Evolutionary conservation across 2,888 invertebrate species (phyloP).

Genomic region (Cephus runcator): DNA sequence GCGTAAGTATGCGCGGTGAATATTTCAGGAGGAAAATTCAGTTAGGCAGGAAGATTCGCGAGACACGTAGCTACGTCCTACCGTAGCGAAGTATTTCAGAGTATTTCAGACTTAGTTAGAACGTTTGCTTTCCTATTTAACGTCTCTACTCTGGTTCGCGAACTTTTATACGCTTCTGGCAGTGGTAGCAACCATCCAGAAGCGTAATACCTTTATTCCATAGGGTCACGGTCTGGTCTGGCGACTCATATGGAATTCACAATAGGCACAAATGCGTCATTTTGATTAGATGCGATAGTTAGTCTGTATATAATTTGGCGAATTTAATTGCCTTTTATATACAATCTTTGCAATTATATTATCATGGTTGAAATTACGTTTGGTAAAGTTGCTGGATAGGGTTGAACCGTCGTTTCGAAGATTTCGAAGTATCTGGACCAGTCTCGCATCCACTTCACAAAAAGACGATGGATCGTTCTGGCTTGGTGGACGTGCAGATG

Average conservation of each 20-base stretch:
- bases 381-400: not conserved
- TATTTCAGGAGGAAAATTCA: conserved; percentile 62
- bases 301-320: not conserved
- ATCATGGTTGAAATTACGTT: not conserved
- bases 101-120: conserved; percentile 59
- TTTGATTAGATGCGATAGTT: not conserved
- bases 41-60: conserved; percentile 59
- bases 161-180: conserved; percentile 12
- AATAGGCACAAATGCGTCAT: not conserved
- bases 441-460: not conserved
- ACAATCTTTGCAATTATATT: not conserved
- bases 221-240: not conserved
- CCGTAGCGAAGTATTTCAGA: conserved; percentile 41
- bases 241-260: not conserved
- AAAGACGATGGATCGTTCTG: not conserved
- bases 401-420: not conserved
- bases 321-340: not conserved
- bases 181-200: not conserved
- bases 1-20: conserved; percentile 58
- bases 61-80: conserved; percentile 50
- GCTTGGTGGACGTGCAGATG: not conserved
- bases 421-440: not conserved
- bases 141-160: conserved; percentile 19
- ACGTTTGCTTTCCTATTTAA: conserved; percentile 60
- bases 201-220: not conserved